Base-by-base conservation (phyloP, 2,888 invertebrate species). In the Myathropa florea region DNA sequence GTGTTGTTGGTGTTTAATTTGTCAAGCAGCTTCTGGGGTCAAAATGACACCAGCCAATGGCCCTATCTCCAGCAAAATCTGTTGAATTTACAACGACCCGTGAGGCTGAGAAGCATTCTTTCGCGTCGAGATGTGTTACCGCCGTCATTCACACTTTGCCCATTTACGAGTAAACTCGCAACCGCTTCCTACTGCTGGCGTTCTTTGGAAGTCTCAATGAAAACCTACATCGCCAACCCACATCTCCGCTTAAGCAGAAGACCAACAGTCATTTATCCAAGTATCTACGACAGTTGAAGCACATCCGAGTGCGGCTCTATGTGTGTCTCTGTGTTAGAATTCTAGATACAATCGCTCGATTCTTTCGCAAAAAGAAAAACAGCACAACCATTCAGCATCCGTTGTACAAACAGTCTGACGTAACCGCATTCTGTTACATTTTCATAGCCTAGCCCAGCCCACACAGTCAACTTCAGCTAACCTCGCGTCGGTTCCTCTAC, bases 391-490 rank as follows among this genome's bases (percentile, higher is more conserved):
- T 73, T 55, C 14, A 59, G 24, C 57, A 72, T 76, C 33, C 72
- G 28, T 55, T 75, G 18, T 63, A n/a, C 57, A 24, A 33, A 60
- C 23, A 46, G 57, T 26, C 70, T 80, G 81, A 81, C 81, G 76
- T 81, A 81, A 81, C 63, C 83, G 59, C 71, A 64, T 77, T 73
- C 68, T 85, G 24, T 23, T 71, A 33, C 61, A 39, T 30, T 77
- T 63, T 46, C 63, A 77, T 28, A 68, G 72, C 28, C 57, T 28
- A 68, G 72, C 28, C 57, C 70, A 76, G 60, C 84, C 77, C 77
- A 82, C 81, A 70, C 73, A 24, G 14, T 26, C 12, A 71, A 12
- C 33, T 72, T 36, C 63, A 30, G 26, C 46, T 61, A 53, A 28
- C 55, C 71, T 72, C 70, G 67, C 63, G 61, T 75, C 26, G 23